Conservation (phyloP, 1,140 invertebrate genomes). For the Lucilia cuprina region DNA sequence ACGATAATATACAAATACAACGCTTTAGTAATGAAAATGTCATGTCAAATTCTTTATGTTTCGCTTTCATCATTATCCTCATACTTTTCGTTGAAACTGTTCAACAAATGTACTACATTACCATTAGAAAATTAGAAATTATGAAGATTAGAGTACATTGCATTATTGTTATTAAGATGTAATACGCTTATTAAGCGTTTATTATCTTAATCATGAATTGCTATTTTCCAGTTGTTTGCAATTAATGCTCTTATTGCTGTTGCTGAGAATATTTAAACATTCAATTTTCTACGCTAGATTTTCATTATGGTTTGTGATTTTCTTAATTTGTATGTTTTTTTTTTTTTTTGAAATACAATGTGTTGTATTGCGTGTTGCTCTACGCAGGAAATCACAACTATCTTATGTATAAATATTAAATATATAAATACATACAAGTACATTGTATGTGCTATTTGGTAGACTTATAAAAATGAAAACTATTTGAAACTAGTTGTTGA, state of each 20-base stretch:
- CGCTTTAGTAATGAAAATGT: too few relatives aligned
- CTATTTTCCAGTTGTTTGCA: background rate
- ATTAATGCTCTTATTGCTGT: background rate
- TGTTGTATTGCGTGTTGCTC: background rate
- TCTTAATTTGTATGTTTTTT: too few relatives aligned
- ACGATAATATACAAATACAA: too few relatives aligned
- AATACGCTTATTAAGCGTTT: conserved; percentile 14
- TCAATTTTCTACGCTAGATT: background rate
- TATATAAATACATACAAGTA: background rate
- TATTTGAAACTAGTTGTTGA: too few relatives aligned
- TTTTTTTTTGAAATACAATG: too few relatives aligned
- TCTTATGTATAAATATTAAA: background rate
- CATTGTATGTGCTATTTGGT: too few relatives aligned
- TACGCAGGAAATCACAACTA: background rate
- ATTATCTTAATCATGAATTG: conserved; percentile 1
- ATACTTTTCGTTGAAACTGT: background rate
- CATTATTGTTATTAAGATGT: background rate
- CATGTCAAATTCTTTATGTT: background rate
- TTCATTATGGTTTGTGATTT: background rate
- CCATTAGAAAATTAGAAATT: too few relatives aligned
- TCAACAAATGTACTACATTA: background rate
- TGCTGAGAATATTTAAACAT: background rate
- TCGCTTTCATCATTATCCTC: background rate
- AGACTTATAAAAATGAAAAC: too few relatives aligned
- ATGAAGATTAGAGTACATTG: background rate